phyloP scores from a whole-genome alignment of 2,797 vertebrate genomes.

The Falco peregrinus region DNA sequence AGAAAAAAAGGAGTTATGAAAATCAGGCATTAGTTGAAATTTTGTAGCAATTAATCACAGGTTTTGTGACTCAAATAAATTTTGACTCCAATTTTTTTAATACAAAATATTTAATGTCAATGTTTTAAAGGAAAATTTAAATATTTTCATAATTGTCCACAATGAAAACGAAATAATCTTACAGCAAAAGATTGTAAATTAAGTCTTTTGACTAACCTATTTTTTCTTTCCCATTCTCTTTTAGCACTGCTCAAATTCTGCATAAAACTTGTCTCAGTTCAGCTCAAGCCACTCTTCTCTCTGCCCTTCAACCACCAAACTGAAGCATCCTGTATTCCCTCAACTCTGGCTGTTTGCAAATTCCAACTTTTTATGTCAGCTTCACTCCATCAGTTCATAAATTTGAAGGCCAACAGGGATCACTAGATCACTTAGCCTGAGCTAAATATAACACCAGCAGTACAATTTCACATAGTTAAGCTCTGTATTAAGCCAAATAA shows the following conservation, averaged over 20 bases:
- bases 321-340: not conserved
- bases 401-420: constrained; percentile 16
- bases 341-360: not conserved
- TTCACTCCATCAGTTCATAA: constrained; percentile 27
- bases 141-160: not conserved
- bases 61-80: not conserved
- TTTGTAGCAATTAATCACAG: not conserved
- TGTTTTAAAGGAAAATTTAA: not conserved
- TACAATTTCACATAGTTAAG: not conserved
- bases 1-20: not conserved
- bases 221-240: not conserved
- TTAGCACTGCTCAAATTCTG: not conserved
- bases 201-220: not conserved
- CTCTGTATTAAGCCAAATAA: constrained; percentile 9
- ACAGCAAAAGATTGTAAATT: not conserved
- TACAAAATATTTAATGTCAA: not conserved
- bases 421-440: constrained; percentile 23
- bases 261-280: not conserved
- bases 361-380: constrained; percentile 4
- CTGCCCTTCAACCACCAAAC: not conserved
- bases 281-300: not conserved
- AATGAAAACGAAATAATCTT: not conserved
- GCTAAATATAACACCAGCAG: constrained; percentile 1
- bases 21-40: not conserved
- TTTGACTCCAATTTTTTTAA: not conserved